Percentiles rank a stretch among this genome's conserved stretches.
phyloP scores from a whole-genome alignment of 2,888 invertebrate genomes.

The Meganola albula region DNA sequence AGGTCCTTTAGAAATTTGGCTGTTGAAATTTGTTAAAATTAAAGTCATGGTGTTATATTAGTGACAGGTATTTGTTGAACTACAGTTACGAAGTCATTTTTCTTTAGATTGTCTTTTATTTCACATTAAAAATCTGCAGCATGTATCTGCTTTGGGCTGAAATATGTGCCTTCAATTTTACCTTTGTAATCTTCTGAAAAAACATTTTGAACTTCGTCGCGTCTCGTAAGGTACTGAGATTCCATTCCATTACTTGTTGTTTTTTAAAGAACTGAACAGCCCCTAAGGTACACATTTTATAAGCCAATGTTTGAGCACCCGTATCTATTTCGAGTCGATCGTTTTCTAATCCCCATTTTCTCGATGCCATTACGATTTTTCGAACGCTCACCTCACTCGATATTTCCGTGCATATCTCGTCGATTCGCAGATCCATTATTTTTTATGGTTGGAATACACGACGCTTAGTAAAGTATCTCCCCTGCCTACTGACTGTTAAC shows the following conservation, averaged over 20 bases:
- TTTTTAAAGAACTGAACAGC: slow-evolving; percentile 28
- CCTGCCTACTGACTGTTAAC: slow-evolving; percentile 56
- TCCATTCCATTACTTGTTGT: slow-evolving; percentile 27
- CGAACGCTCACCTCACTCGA: slow-evolving; percentile 71
- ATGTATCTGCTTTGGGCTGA: neutral
- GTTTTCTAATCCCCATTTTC: slow-evolving; percentile 76
- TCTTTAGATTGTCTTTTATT: no score
- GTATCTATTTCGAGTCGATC: slow-evolving; percentile 71
- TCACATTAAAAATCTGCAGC: no score
- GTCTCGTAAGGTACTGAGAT: slow-evolving; percentile 16
- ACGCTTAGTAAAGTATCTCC: slow-evolving; percentile 60
- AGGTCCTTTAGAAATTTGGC: slow-evolving; percentile 17
- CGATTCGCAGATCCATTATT: slow-evolving; percentile 77
- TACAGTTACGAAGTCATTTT: no score
- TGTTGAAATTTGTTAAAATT: no score
- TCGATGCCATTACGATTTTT: slow-evolving; percentile 74
- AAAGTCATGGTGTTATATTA: no score
- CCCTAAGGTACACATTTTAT: slow-evolving; percentile 30
- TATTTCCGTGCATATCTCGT: slow-evolving; percentile 76
- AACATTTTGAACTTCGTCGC: neutral
- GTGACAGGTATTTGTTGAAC: no score
- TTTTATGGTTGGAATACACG: slow-evolving; percentile 74
- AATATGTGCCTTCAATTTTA: no score
- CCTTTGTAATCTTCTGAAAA: neutral
- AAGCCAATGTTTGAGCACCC: slow-evolving; percentile 52